Conservation (phyloP, 2,113 vertebrate species). For the Loxodonta africana region DNA sequence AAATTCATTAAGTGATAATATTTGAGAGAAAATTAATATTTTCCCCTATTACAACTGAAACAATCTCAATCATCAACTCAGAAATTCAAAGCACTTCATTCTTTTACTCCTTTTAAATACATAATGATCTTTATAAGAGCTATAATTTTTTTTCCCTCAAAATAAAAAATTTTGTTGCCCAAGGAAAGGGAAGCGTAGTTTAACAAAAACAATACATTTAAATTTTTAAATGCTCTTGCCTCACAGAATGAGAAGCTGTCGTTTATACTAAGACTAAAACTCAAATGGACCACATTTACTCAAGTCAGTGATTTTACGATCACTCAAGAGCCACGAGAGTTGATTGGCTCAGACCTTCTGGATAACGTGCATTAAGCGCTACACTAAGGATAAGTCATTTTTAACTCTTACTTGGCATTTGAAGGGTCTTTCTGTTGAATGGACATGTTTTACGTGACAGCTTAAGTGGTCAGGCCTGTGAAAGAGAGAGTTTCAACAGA, state of each 20-base stretch:
- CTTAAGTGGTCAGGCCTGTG: conserved; percentile 99
- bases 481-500: conserved; percentile 86
- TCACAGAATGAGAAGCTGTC: conserved; percentile 77
- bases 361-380: conserved; percentile 73
- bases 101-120: conserved; percentile 63
- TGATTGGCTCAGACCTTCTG: conserved; percentile 66
- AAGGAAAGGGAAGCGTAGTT: conserved; percentile 66
- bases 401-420: conserved; percentile 99
- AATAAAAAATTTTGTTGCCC: conserved; percentile 64
- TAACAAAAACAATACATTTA: conserved; percentile 72
- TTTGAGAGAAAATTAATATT: conserved; percentile 29
- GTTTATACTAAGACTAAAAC: conserved; percentile 73
- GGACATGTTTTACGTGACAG: conserved; percentile 99
- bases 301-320: conserved; percentile 73
- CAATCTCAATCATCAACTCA: conserved; percentile 31
- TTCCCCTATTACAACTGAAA: conserved; percentile 60
- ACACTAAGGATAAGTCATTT: conserved; percentile 83
- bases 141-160: background rate
- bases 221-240: conserved; percentile 66
- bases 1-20: conserved; percentile 57
- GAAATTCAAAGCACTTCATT: conserved; percentile 58
- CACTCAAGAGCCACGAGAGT: conserved; percentile 68
- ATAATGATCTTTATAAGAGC: conserved; percentile 43
- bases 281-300: conserved; percentile 73
- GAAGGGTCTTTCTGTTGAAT: conserved; percentile 99